Evolutionary conservation across 2,113 vertebrate genomes (phyloP).

Genomic region (Dryoscopus gambensis): DNA sequence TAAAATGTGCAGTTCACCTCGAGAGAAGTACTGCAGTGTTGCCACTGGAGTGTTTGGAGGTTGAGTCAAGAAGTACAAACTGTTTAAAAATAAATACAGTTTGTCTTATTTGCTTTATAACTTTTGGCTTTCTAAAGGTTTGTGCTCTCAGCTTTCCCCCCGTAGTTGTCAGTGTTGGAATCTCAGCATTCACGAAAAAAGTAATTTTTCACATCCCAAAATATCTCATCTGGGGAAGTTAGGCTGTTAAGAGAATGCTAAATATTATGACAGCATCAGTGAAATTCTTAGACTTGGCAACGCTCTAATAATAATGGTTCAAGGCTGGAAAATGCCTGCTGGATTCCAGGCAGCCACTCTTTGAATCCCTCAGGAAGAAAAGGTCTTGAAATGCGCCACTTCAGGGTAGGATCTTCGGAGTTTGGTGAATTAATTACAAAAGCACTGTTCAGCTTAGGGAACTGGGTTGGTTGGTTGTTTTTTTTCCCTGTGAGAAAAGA

Average conservation of each 20-base stretch:
- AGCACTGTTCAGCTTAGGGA: neutral
- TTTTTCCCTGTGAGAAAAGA: neutral
- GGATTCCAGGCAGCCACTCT: neutral
- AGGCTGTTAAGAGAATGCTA: neutral
- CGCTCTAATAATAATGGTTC: neutral
- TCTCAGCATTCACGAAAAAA: neutral
- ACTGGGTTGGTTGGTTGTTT: neutral
- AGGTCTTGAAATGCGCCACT: neutral
- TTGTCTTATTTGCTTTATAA: neutral
- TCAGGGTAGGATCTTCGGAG: neutral
- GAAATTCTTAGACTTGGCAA: neutral
- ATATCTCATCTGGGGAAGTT: neutral
- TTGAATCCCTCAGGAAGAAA: neutral
- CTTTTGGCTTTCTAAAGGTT: neutral
- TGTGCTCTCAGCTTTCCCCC: neutral
- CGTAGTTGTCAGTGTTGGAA: accelerated
- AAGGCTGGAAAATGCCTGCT: neutral
- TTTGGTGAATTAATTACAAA: neutral
- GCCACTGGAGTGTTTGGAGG: neutral
- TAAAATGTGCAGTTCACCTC: neutral
- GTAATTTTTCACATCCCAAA: neutral
- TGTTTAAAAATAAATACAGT: neutral
- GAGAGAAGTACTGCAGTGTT: accelerated
- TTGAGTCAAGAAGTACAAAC: neutral
- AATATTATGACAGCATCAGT: neutral